Evolutionary conservation across 1,140 invertebrate genomes (phyloP), one percentile per base, ranked within the genome.

Genomic region (Aphaenogaster rudis): DNA sequence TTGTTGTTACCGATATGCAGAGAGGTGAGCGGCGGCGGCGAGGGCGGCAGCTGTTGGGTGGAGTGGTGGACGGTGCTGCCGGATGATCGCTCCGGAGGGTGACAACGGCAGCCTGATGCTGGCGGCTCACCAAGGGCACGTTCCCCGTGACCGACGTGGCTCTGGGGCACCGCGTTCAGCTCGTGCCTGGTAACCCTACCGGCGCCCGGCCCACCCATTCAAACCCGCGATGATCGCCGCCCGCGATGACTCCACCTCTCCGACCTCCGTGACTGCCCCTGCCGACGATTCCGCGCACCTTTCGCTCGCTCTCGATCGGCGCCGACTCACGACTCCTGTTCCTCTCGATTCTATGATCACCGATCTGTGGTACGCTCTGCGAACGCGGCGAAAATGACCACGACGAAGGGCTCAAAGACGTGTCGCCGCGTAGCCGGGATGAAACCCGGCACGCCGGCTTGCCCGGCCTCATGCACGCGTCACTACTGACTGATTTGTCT

Each of bases 181-280:
- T 95, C 94, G 92, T 95, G 94, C 94, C 93, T 94, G 91, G 92
- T 94, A 89, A 94, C 91, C 93, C 92, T 92, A 89, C 93, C 93
- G 92, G 92, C 89, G 89, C 94, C 94, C 91, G 94, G 92, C 92
- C 94, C 94, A 94, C 94, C 94, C 94, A 95, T 95, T 95, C 94
- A 95, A 95, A 90, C 86, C 89, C 93, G 93, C 93, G 94, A 92
- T 95, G 91, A 91, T 93, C 91, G 88, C 88, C 91, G 88, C 90
- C 89, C 86, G 91, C 86, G 91, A 90, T 92, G 91, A 92, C 93
- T 91, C 93, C 90, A 88, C 92, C 90, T 92, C 93, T 91, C 76
- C 72, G 54, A 72, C 71, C 90, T 91, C 91, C 90, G 84, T 89
- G 86, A 61, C 86, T 89, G 69, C 80, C n/a, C 78, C 79, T 86